Evolutionary conservation across 2,888 invertebrate species (phyloP).

Genomic region (Odontocolon sp.): DNA sequence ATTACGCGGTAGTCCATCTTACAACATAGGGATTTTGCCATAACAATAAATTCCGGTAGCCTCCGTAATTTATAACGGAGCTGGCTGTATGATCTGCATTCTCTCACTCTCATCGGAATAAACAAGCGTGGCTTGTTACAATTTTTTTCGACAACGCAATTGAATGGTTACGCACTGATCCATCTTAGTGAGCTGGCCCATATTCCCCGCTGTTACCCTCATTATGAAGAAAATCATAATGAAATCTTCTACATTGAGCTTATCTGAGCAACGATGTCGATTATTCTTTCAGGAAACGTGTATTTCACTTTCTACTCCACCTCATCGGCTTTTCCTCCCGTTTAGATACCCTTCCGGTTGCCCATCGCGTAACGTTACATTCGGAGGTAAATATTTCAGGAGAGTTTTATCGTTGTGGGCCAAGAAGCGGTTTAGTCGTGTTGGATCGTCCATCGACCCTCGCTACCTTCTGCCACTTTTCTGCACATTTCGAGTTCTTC

Average conservation of each 20-base stretch:
- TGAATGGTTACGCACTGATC: too few relatives aligned
- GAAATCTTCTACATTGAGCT: constrained; percentile 7
- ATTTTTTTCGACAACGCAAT: too few relatives aligned
- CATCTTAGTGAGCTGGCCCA: too few relatives aligned
- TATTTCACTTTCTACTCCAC: constrained; percentile 17
- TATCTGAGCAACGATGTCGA: constrained; percentile 23
- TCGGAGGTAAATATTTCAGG: constrained; percentile 56
- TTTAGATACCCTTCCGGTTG: not conserved
- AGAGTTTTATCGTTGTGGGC: constrained; percentile 45
- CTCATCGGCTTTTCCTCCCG: not conserved
- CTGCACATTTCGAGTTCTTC: not conserved
- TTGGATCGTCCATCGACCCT: not conserved
- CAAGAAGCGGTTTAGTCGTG: not conserved
- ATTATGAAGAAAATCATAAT: not conserved
- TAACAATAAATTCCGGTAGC: too few relatives aligned
- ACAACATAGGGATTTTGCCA: too few relatives aligned
- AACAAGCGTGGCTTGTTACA: too few relatives aligned
- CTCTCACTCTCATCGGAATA: too few relatives aligned
- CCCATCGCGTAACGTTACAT: constrained; percentile 30
- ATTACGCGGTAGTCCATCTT: too few relatives aligned
- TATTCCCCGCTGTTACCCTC: too few relatives aligned
- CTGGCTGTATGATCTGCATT: too few relatives aligned
- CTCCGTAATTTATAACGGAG: too few relatives aligned
- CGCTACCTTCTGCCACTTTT: not conserved
- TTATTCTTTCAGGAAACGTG: constrained; percentile 52